Base-by-base conservation (phyloP, 2,888 invertebrate genomes). In the Philereme vetulata region DNA sequence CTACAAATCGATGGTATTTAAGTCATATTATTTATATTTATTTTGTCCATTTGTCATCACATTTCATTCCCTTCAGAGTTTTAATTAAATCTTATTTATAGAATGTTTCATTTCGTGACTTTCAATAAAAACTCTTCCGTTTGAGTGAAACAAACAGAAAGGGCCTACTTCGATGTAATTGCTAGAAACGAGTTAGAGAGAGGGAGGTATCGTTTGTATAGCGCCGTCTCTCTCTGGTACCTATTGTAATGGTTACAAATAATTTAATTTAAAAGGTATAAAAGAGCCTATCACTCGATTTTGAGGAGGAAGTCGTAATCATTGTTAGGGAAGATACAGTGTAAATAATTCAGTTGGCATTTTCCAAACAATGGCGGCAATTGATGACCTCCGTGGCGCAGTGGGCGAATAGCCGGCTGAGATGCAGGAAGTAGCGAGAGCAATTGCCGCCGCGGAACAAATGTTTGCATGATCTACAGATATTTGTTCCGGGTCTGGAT, bases 201-300 rank as follows among this genome's bases (percentile, higher is more conserved):
- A 45, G 0, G 21, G 42, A 42, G n/a, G 1, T n/a, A 45, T 7
- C 6, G 21, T 45, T 45, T 38, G 21, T 45, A 42, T n/a, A 45
- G 32, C 45, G 5, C 45, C 45, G 5, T 45, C 45, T 21, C 21
- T 11, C 8, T 45, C 38, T 4, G 38, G 3, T 45, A 45, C 5
- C 4, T 45, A 32, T 21, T 7, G 45, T 7, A 4, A 49, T 49
- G 35, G 38, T 50, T 50, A 50, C 38, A 50, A 50, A 36, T 36
- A 38, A 6, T 42, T 9, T 42, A n/a, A 21, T 21, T 21, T 10
- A 10, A 42, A 10, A 42, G 32, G 7, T 21, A 45, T 21, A 34
- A 33, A 46, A 34, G 46, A 46, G n/a, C 33, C 46, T 33, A 46
- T 33, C 34, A 34, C 33, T 34, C n/a, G 33, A n/a, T 44, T 46